These are phyloP conservation scores for Otolemur crassicaudatus DNA, from an alignment of 2,797 vertebrate species.

Conservation along the genomic window DNA sequence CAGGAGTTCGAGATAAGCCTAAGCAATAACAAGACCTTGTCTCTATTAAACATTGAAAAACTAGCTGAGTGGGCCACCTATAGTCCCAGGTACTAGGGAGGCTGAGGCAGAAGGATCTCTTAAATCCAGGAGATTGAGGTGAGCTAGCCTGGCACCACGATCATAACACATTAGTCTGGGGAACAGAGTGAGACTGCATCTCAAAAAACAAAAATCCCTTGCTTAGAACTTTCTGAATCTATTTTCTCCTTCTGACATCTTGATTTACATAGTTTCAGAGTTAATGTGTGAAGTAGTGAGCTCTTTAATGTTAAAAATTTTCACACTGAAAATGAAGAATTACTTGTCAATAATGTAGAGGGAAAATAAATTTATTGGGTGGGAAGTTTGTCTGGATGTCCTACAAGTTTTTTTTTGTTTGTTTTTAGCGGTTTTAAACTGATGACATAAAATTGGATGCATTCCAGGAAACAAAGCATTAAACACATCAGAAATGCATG, in stretches of 20 bases:
- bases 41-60: too few species aligned
- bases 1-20: too few species aligned
- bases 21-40: too few species aligned
- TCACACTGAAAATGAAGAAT: conserved; percentile 37
- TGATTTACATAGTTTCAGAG: not conserved
- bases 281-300: not conserved
- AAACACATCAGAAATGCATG: not conserved
- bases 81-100: too few species aligned
- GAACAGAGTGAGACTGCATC: too few species aligned
- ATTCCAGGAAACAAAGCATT: not conserved
- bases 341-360: not conserved
- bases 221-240: not conserved
- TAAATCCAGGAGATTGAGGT: too few species aligned
- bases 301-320: not conserved
- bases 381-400: not conserved
- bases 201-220: not conserved
- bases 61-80: too few species aligned
- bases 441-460: not conserved
- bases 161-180: too few species aligned
- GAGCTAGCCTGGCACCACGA: too few species aligned
- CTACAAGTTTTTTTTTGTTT: too few species aligned
- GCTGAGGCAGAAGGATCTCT: too few species aligned
- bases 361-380: not conserved
- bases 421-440: not conserved
- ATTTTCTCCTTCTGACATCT: not conserved